Conservation (phyloP, 1,140 invertebrate genomes). For the Latrodectus geometricus region DNA sequence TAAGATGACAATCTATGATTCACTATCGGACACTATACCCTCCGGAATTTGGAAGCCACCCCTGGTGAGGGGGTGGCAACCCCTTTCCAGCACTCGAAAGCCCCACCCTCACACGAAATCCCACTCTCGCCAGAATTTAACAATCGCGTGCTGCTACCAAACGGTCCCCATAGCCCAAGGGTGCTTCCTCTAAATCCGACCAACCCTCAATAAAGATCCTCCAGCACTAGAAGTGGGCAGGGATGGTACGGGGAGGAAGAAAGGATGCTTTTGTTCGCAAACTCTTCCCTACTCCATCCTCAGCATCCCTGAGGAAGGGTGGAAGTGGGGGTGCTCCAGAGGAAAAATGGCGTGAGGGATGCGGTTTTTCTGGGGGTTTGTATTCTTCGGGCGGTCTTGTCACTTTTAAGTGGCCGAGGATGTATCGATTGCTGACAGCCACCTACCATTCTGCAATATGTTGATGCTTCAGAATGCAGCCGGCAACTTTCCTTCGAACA, state of each 20-base stretch:
- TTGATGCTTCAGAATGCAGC: too few relatives aligned
- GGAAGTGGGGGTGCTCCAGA: neutral
- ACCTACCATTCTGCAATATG: too few relatives aligned
- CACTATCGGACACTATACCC: neutral
- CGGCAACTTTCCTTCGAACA: too few relatives aligned
- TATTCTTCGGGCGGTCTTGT: conserved; percentile 2
- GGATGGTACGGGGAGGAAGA: neutral
- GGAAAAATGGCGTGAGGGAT: conserved; percentile 11
- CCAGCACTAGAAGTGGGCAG: neutral
- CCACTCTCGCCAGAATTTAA: conserved; percentile 6
- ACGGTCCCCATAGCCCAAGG: conserved; percentile 38
- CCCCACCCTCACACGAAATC: conserved; percentile 19
- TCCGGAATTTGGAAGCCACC: conserved; percentile 23
- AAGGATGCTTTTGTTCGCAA: neutral
- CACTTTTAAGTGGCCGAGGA: conserved; percentile 23
- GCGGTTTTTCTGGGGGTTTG: neutral
- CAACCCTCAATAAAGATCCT: conserved; percentile 40
- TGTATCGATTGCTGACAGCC: neutral
- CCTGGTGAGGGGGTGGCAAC: neutral
- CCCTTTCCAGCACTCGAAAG: conserved; percentile 1
- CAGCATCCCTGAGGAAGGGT: neutral
- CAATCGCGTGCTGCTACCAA: conserved; percentile 25
- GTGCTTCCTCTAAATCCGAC: conserved; percentile 23
- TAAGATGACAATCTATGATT: too few relatives aligned
- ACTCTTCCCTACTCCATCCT: neutral